Conservation (phyloP, 2,113 vertebrate species). For the Diphyllodes magnificus region DNA sequence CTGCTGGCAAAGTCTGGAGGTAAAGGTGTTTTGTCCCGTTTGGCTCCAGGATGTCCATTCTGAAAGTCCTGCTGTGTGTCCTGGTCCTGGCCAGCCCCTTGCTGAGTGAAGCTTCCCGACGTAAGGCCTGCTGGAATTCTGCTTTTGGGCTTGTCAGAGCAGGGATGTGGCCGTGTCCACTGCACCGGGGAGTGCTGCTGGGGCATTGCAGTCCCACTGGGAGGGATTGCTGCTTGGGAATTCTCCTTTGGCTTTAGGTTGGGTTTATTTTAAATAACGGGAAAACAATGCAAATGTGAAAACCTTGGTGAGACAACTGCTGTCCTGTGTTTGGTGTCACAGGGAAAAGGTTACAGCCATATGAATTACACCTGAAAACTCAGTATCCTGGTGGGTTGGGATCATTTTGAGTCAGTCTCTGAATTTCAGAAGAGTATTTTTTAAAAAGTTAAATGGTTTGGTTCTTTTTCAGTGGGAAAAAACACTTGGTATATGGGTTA, state of each 20-base stretch:
- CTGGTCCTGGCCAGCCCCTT: not conserved
- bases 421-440: not conserved
- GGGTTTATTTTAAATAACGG: not conserved
- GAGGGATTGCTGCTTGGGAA: not conserved
- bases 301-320: not conserved
- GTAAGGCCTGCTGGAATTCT: slow-evolving; percentile 19
- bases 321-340: not conserved
- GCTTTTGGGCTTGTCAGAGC: not conserved
- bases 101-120: not conserved
- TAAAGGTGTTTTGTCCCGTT: fast-evolving
- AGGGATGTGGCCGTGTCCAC: not conserved
- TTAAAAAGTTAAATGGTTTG: not conserved
- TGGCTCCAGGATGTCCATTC: not conserved
- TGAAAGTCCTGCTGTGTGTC: not conserved
- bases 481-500: not conserved
- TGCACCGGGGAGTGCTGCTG: not conserved
- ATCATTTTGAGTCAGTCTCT: not conserved
- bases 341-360: not conserved
- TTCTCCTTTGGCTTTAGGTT: not conserved
- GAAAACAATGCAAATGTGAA: not conserved
- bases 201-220: fast-evolving
- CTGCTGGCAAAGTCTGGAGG: not conserved
- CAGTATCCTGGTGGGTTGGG: not conserved
- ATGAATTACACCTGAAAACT: not conserved
- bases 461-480: not conserved